Evolutionary conservation across 2,113 vertebrate species (phyloP).

Genomic region (Epinephelus cyanopodus): DNA sequence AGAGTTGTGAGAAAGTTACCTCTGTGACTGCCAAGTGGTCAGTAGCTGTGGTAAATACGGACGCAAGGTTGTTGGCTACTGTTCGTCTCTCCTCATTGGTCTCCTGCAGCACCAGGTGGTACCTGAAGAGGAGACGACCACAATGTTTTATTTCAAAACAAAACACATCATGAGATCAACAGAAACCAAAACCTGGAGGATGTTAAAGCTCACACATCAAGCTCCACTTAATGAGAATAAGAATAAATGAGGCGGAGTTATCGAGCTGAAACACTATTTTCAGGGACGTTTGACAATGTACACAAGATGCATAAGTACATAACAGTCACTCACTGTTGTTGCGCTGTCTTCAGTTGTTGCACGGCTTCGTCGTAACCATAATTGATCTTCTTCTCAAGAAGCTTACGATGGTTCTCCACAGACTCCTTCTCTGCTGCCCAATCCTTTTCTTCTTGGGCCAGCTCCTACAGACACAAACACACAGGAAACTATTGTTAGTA

Average conservation of each 20-base stretch:
- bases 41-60: constrained; percentile 73
- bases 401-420: constrained; percentile 78
- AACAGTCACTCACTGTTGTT: constrained; percentile 80
- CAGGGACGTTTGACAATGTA: neutral
- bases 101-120: constrained; percentile 85
- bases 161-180: neutral
- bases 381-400: constrained; percentile 82
- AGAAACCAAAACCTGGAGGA: neutral
- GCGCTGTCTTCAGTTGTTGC: constrained; percentile 80
- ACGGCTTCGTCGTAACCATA: constrained; percentile 79
- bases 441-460: constrained; percentile 78
- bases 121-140: constrained; percentile 69
- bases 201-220: neutral
- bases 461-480: constrained; percentile 72
- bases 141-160: neutral
- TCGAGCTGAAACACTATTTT: neutral
- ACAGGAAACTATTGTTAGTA: neutral
- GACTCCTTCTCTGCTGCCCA: constrained; percentile 82
- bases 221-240: neutral
- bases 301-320: neutral
- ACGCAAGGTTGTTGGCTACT: constrained; percentile 80
- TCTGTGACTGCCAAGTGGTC: constrained; percentile 80
- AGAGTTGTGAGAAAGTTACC: constrained; percentile 60
- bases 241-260: neutral
- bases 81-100: constrained; percentile 83